Conservation (phyloP, 2,113 vertebrate species). For the Brachyhypopomus gauderio region DNA sequence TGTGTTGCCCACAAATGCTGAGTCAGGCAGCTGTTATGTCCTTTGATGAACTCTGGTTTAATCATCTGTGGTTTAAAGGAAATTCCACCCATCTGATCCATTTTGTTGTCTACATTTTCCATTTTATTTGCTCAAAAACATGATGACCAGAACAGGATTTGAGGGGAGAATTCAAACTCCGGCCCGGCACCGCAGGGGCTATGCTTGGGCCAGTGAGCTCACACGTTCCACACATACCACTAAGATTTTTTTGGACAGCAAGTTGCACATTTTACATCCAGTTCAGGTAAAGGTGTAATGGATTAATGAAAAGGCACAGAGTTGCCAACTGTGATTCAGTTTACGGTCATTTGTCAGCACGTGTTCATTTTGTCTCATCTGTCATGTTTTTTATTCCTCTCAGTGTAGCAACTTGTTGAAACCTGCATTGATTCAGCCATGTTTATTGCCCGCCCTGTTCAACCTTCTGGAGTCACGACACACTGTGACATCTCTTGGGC, state of each 20-base stretch:
- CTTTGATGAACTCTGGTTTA: not conserved
- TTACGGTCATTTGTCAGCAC: not conserved
- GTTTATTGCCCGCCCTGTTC: too few species aligned
- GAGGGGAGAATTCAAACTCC: too few species aligned
- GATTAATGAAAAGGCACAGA: not conserved
- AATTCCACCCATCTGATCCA: not conserved
- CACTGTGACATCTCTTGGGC: too few species aligned
- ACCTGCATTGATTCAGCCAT: slow-evolving; percentile 8
- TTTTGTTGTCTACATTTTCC: too few species aligned
- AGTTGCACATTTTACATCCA: not conserved
- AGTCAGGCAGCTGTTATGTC: slow-evolving; percentile 19
- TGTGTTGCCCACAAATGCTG: not conserved
- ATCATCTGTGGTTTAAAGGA: not conserved
- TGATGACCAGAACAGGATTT: too few species aligned
- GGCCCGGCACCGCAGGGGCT: not conserved
- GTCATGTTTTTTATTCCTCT: slow-evolving; percentile 1
- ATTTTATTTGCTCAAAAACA: too few species aligned
- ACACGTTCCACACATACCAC: slow-evolving; percentile 32
- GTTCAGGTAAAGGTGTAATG: not conserved
- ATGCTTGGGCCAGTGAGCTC: slow-evolving; percentile 5
- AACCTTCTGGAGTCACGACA: not conserved
- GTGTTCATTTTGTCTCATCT: not conserved
- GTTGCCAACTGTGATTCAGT: not conserved
- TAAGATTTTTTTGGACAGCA: slow-evolving; percentile 2
- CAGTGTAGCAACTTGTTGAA: slow-evolving; percentile 18